Base-by-base conservation (phyloP, 2,797 vertebrate species). In the Pangasius macronema region DNA sequence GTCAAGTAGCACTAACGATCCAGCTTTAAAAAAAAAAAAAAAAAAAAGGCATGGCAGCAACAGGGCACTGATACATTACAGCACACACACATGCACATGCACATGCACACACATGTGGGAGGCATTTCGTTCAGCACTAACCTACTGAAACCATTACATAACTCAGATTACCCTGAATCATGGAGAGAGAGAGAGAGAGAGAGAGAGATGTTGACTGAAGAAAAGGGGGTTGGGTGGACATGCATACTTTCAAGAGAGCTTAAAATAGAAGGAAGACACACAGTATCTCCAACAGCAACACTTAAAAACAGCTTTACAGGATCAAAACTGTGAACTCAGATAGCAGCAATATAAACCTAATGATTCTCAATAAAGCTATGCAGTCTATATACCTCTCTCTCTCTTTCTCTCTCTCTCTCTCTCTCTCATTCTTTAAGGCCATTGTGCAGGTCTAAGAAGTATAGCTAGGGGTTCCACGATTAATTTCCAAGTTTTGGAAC, bases 91-190 rank as follows among this genome's bases (percentile, higher is more conserved):
- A 46, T 7, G 8, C 42, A 79, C 70, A n/a, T 11, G 53, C 75
- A 79, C n/a, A 49, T 63, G 87, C 61, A 68, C 63, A 89, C 70
- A 80, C 65, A 9, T 22, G 59, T 82, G 88, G 84, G 83, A 79
- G 87, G 86, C 61, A 49, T 46, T 88, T 89, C 87, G 91, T 80
- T 86, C 82, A 83, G 67, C 77, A 59, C 53, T 85, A 87, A 90
- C 90, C 83, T 83, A 87, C 85, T 33, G 59, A 89, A 87, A 84
- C 53, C 67, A 87, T 92, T 91, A 92, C 85, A 55, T 91, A 92
- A 93, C 84, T 87, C 63, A 49, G 73, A 82, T 86, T 86, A 89
- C 87, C 73, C 87, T 87, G 80, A 77, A 63, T 30, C 86, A 81
- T 53, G 81, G 24, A 80, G 27, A 63, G 55, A 73, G 18, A 83